phyloP scores from a whole-genome alignment of 2,113 vertebrate species.

The Heterotis niloticus region DNA sequence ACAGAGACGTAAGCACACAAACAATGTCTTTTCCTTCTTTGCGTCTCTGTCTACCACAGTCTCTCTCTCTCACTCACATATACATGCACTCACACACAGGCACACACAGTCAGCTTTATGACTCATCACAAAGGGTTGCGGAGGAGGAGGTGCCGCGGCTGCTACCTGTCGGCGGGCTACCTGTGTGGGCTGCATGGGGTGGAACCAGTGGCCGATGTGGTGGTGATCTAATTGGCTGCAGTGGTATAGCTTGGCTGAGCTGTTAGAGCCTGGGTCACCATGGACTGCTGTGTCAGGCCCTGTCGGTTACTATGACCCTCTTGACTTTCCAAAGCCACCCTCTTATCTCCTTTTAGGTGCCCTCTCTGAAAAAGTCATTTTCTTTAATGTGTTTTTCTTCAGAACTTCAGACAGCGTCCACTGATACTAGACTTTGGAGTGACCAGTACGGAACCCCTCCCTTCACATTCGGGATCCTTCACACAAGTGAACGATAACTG shows the following conservation, averaged over 20 bases:
- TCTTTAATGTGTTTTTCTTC: no score
- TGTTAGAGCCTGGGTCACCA: background rate
- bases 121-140: background rate
- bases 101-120: background rate
- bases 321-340: background rate
- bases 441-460: no score
- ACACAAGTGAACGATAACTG: no score
- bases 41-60: background rate
- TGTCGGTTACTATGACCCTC: background rate
- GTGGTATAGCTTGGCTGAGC: background rate
- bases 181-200: conserved; percentile 14
- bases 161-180: background rate
- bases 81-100: background rate
- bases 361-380: background rate
- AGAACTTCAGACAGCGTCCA: no score
- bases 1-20: no score
- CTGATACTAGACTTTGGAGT: no score
- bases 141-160: background rate
- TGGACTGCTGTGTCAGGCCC: background rate
- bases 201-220: background rate
- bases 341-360: conserved; percentile 2
- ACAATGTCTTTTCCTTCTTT: background rate
- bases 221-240: background rate
- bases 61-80: background rate
- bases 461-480: no score